Percentiles rank a stretch among this genome's conserved stretches.
These are phyloP conservation scores for Silurus lanzhouensis DNA, from an alignment of 2,797 vertebrate species.

Conservation along the genomic window DNA sequence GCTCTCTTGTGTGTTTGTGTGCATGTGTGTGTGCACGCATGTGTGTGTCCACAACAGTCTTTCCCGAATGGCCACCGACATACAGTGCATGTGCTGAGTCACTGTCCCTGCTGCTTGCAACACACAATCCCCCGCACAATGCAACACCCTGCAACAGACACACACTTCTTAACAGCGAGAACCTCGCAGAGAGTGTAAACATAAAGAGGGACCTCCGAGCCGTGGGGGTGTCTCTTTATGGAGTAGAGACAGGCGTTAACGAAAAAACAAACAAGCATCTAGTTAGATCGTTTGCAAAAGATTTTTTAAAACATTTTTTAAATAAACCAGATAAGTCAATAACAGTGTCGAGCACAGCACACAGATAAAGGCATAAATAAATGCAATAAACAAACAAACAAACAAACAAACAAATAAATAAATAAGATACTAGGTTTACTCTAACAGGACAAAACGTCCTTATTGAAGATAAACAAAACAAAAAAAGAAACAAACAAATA, in stretches of 20 bases:
- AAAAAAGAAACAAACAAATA: too few relatives aligned
- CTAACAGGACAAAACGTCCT: not conserved
- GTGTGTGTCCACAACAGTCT: not conserved
- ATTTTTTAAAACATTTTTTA: not conserved
- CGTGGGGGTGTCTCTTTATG: not conserved
- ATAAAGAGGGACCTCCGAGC: not conserved
- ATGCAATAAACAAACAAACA: not conserved
- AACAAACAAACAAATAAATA: not conserved
- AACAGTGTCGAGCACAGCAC: too few relatives aligned
- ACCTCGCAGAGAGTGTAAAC: not conserved
- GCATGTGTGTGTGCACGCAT: not conserved
- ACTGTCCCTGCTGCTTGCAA: not conserved
- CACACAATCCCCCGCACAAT: not conserved
- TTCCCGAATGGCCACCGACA: not conserved
- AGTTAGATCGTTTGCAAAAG: not conserved
- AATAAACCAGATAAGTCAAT: not conserved
- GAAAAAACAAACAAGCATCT: not conserved
- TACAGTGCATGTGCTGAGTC: constrained; percentile 33
- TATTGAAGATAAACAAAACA: not conserved
- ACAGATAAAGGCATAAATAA: too few relatives aligned
- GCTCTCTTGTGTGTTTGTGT: not conserved
- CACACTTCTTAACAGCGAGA: not conserved
- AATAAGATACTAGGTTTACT: not conserved
- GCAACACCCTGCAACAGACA: not conserved
- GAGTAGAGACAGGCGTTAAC: not conserved